Evolutionary conservation across 1,140 invertebrate genomes (phyloP).

Genomic region (Stenopsyche tienmushanensis): DNA sequence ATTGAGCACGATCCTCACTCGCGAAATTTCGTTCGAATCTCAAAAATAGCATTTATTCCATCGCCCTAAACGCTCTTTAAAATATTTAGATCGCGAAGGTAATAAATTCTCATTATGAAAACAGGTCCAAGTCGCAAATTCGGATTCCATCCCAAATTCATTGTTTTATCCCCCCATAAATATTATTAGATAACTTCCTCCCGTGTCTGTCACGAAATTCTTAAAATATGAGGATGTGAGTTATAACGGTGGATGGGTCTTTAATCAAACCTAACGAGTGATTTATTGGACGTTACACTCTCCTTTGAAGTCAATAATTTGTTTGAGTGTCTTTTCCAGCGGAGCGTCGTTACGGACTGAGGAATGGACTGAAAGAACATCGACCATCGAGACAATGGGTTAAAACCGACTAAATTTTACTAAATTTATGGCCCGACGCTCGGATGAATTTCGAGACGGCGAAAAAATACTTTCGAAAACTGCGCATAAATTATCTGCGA

Average conservation of each 20-base stretch:
- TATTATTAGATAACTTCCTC: background rate
- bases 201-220: background rate
- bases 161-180: no score
- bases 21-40: background rate
- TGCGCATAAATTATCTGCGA: no score
- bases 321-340: conserved; percentile 4
- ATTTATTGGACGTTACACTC: conserved; percentile 4
- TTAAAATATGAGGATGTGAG: background rate
- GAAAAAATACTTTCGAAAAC: no score
- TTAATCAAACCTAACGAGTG: conserved; percentile 5
- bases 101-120: no score
- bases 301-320: conserved; percentile 10
- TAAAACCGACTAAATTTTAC: no score
- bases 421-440: no score
- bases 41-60: background rate
- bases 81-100: no score
- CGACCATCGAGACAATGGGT: no score
- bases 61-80: background rate
- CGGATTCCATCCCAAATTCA: no score
- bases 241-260: background rate
- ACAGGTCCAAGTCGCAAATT: no score
- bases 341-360: background rate
- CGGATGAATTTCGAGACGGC: no score
- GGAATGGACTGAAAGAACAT: background rate
- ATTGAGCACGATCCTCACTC: background rate